Conservation (phyloP, 2,797 vertebrate species). For the Psittacula echo region DNA sequence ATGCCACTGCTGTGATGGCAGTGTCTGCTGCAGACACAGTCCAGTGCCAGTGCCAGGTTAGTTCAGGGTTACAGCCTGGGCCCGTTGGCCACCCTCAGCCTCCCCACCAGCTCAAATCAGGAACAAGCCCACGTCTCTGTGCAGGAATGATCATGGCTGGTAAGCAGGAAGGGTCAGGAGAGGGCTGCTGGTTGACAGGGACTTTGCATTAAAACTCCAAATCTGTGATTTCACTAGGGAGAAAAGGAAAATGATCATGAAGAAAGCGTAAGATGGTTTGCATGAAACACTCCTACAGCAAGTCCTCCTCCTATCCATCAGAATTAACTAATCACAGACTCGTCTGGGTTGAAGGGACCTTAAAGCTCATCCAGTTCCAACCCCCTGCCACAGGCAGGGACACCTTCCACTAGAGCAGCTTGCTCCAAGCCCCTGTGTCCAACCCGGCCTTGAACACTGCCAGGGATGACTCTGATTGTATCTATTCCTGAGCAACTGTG, state of each 20-base stretch:
- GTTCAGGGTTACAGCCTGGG: not conserved
- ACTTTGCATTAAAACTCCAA: not conserved
- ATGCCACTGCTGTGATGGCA: not conserved
- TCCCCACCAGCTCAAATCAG: not conserved
- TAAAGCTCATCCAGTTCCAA: not conserved
- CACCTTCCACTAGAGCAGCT: not conserved
- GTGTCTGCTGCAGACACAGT: accelerated
- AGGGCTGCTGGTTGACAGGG: not conserved
- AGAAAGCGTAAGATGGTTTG: not conserved
- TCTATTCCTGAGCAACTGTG: not conserved
- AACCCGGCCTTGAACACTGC: not conserved
- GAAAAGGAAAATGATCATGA: not conserved
- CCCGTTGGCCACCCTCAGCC: accelerated
- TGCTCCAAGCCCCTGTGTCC: not conserved
- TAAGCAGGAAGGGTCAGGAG: not conserved
- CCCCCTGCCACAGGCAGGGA: not conserved
- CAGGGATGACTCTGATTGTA: not conserved
- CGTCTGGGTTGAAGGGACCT: not conserved
- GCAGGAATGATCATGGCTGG: accelerated
- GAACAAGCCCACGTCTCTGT: accelerated
- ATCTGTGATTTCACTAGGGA: not conserved
- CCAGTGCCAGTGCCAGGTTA: not conserved
- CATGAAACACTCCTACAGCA: not conserved
- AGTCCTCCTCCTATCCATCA: not conserved
- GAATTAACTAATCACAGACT: not conserved